These are phyloP conservation scores for Maccullochella peelii DNA, from an alignment of 2,113 vertebrate genomes.

Conservation along the genomic window DNA sequence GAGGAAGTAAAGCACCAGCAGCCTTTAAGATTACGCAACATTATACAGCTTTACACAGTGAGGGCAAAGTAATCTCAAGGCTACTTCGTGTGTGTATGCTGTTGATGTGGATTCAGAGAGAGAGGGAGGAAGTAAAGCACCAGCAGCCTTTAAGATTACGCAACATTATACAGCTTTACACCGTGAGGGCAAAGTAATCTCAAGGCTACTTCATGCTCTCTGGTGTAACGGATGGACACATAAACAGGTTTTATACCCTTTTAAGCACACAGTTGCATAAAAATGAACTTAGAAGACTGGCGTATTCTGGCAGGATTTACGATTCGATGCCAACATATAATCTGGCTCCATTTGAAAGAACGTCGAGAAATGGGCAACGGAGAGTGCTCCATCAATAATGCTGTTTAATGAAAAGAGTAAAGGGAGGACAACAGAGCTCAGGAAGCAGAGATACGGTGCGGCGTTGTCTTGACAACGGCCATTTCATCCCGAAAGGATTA, in stretches of 20 bases:
- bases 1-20: constrained; percentile 8
- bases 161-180: constrained; percentile 48
- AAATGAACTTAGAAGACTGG: background rate
- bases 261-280: constrained; percentile 45
- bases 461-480: constrained; percentile 64
- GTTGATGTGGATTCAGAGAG: constrained; percentile 1
- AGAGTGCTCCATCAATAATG: constrained; percentile 54
- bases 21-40: constrained; percentile 54
- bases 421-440: constrained; percentile 26
- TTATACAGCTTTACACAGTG: constrained; percentile 29
- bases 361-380: constrained; percentile 15
- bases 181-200: constrained; percentile 15
- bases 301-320: constrained; percentile 25
- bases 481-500: constrained; percentile 59
- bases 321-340: constrained; percentile 40
- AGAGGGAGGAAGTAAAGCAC: background rate
- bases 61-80: constrained; percentile 30
- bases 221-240: constrained; percentile 45
- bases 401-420: constrained; percentile 59
- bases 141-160: constrained; percentile 50
- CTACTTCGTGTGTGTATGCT: constrained; percentile 1
- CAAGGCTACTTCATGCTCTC: constrained; percentile 3
- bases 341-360: constrained; percentile 41
- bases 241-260: constrained; percentile 32
- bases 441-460: constrained; percentile 12